Base-by-base conservation (phyloP, 2,888 invertebrate species). In the Ernsta delagoae region DNA sequence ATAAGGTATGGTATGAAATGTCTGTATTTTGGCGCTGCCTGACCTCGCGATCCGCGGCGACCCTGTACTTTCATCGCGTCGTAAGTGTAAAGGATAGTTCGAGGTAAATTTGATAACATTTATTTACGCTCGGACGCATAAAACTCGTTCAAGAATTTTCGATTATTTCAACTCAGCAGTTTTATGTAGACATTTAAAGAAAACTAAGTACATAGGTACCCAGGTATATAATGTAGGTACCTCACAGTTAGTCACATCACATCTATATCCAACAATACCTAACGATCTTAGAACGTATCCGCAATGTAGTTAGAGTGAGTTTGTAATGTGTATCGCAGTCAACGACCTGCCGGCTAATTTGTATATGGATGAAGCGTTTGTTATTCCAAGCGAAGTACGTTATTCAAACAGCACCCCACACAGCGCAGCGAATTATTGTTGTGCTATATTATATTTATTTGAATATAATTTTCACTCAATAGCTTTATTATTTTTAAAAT, bases 331-430 rank as follows among this genome's bases (percentile, higher is more conserved):
- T 36, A 48, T 59, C 48, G 59, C 59, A 75, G 84, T 80, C 84
- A 79, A 78, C 76, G 86, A 86, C 84, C 85, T 73, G 69, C 63
- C 66, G 62, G 71, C 67, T 75, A 78, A 78, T 78, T 78, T 78
- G 79, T 77, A 72, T 77, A 77, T 76, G 74, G 74, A 78, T 73
- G 75, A 74, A 73, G 71, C 70, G 73, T 74, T 77, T 75, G 74
- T 75, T 75, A 74, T 78, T 74, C 75, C 71, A 73, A 69, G 70
- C 70, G 73, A 66, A 72, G 64, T 48, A 57, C 31, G 66, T 74
- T 72, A 63, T 70, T 65, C 65, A 65, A 71, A 74, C 72, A 71
- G 67, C 60, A 41, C 54, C 56, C 56, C 24, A 48, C 36, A 65
- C 59, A 48, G 36, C n/a, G 36, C 11, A 36, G 56, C n/a, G 56